A percentile compares a stretch with the other conserved stretches of the same genome.
These are phyloP conservation scores for Pocillopora verrucosa DNA, from an alignment of 64 coral and sea anemone species.

Conservation along the genomic window DNA sequence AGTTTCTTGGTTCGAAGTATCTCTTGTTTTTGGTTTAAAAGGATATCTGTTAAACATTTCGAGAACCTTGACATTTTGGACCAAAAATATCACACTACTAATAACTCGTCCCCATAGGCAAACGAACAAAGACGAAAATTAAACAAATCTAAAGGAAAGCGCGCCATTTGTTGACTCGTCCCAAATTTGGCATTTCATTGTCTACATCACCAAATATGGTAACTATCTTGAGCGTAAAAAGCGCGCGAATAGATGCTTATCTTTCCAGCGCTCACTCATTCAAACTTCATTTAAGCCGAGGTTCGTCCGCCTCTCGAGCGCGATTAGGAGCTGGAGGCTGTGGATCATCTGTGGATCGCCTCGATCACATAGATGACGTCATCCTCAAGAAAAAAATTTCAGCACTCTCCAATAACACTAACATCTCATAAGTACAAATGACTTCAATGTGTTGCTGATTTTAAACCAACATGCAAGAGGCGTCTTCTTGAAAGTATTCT, in stretches of 20 bases:
- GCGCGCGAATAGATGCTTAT: conserved; percentile 27
- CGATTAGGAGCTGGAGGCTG: too few species aligned
- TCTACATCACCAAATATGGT: conserved; percentile 84
- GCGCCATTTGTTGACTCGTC: conserved; percentile 45
- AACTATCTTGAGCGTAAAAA: conserved; percentile 21
- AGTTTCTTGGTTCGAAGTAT: neutral
- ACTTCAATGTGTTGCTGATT: too few species aligned
- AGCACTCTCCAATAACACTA: too few species aligned
- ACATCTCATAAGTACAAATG: too few species aligned
- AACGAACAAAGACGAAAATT: conserved; percentile 44
- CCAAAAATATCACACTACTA: neutral
- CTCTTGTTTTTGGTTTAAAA: neutral
- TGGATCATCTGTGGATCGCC: too few species aligned
- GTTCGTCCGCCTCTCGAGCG: too few species aligned
- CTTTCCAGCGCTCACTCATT: neutral
- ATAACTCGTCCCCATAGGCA: neutral
- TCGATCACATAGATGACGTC: too few species aligned
- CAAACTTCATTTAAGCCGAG: neutral
- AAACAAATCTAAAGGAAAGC: conserved; percentile 38
- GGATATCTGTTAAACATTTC: neutral
- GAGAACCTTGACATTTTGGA: conserved; percentile 12
- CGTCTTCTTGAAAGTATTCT: too few species aligned
- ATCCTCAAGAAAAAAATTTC: too few species aligned
- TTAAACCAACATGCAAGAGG: too few species aligned
- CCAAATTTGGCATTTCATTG: conserved; percentile 64